phyloP scores from a whole-genome alignment of 2,888 invertebrate species.

The Phortica okadai region DNA sequence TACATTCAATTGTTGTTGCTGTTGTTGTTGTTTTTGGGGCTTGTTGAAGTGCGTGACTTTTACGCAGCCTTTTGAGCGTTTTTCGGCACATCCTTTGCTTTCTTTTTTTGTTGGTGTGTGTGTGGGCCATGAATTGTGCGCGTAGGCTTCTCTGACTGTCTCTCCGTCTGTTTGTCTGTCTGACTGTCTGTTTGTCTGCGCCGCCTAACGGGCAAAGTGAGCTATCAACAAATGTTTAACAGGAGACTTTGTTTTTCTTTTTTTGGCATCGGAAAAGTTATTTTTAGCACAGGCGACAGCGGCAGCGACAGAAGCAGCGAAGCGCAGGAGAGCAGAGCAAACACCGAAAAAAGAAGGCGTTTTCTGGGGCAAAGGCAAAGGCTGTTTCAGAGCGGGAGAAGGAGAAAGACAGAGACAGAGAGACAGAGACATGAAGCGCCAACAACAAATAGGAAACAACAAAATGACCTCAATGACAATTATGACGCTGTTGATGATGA shows the following conservation, averaged over 20 bases:
- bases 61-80: background rate
- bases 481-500: background rate
- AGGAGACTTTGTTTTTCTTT: background rate
- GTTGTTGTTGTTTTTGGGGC: background rate
- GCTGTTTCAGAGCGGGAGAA: background rate
- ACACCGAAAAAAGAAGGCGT: no score
- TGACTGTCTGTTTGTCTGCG: background rate
- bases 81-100: background rate
- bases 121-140: no score
- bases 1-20: background rate
- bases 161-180: background rate
- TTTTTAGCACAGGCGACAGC: background rate
- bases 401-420: background rate
- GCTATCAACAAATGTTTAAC: constrained; percentile 5
- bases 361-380: no score
- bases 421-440: background rate
- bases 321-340: no score
- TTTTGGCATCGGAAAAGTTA: constrained; percentile 3
- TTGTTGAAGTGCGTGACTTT: background rate
- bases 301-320: no score
- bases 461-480: background rate
- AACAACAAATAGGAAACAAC: background rate
- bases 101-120: no score
- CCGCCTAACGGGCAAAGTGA: background rate
- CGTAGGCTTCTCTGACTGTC: background rate